Evolutionary conservation across 37 sponge, comb jelly and placozoan species (phyloP), one percentile per base, ranked within the genome.

Genomic region (Halisarca cf. caerulea): DNA sequence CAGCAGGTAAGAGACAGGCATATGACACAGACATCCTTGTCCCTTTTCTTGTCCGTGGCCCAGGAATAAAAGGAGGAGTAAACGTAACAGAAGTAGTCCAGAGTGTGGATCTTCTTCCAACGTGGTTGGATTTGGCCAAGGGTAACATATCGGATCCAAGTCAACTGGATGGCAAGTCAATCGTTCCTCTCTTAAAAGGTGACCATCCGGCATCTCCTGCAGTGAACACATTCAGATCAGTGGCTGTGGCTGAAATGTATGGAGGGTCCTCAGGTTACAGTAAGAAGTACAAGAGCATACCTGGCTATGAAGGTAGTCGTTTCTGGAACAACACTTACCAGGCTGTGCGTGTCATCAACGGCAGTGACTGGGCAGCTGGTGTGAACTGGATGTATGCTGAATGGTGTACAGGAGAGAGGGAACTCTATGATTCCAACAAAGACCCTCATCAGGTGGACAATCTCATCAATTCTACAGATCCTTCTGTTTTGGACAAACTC

Each of bases 281-380:
- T 11, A 27, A 9, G n/a, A 28, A 20, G 5, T 92, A 92, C 47
- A 71, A 78, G 14, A 80, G 83, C 27, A 72, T 88, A 69, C 66
- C 86, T 75, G 83, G 78, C 0, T 92, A 82, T 85, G 82, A 85
- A 41, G 27, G 47, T 0, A 85, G 80, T 43, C 43, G 83, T 27
- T 92, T 92, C 54, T 92, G 92, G 92, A 88, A 92, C 51, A 92
- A 92, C 73, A 92, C 92, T 20, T 92, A 92, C 43, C 89, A 88
- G 34, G 88, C 86, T 14, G 30, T 92, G 0, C 82, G 89, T 44
- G 89, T 92, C 58, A 88, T 88, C 79, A 88, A 88, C 70, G 89
- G 89, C 8, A 64, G 66, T 35, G 91, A 86, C 38, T 90, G 87
- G 87, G 91, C 91, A 41, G 87, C 58, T 17, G 54, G 69, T 57